These are phyloP conservation scores for Etheostoma nigrum DNA, from an alignment of 2,797 vertebrate genomes.

Conservation along the genomic window DNA sequence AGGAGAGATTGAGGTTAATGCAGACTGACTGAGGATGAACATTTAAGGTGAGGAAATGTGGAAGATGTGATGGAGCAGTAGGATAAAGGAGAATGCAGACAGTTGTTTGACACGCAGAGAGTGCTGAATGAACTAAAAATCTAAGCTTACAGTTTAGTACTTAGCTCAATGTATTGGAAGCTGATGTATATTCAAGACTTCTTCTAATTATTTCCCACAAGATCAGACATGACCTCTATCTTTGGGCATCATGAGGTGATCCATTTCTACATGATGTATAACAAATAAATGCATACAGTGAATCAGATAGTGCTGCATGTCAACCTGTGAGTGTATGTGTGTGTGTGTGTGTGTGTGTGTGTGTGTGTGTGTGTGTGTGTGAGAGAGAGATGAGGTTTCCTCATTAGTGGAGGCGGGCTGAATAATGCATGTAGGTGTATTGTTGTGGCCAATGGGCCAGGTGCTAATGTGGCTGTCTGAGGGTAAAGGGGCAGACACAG, in stretches of 20 bases:
- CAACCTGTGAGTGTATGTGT: constrained; percentile 22
- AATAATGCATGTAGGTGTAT: constrained; percentile 84
- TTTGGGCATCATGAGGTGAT: constrained; percentile 19
- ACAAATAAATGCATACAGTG: not conserved
- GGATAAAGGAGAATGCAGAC: constrained; percentile 57
- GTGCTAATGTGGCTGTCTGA: constrained; percentile 85
- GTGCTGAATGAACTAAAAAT: constrained; percentile 54
- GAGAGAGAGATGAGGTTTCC: constrained; percentile 73
- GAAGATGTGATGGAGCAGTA: constrained; percentile 57
- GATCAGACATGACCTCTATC: constrained; percentile 35
- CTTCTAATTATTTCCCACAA: constrained; percentile 32
- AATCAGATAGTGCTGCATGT: constrained; percentile 18
- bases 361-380: constrained; percentile 11
- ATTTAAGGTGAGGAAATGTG: constrained; percentile 56
- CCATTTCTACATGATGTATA: constrained; percentile 19
- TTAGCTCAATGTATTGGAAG: constrained; percentile 18
- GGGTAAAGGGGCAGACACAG: constrained; percentile 69
- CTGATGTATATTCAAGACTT: constrained; percentile 40
- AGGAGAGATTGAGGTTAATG: constrained; percentile 65
- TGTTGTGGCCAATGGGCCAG: constrained; percentile 82
- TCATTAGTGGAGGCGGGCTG: constrained; percentile 79
- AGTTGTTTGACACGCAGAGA: constrained; percentile 57
- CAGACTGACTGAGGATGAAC: constrained; percentile 62
- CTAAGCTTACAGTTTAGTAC: constrained; percentile 2
- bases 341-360: constrained; percentile 31